Evolutionary conservation across 2,797 vertebrate genomes (phyloP).

Genomic region (Podargus strigoides): DNA sequence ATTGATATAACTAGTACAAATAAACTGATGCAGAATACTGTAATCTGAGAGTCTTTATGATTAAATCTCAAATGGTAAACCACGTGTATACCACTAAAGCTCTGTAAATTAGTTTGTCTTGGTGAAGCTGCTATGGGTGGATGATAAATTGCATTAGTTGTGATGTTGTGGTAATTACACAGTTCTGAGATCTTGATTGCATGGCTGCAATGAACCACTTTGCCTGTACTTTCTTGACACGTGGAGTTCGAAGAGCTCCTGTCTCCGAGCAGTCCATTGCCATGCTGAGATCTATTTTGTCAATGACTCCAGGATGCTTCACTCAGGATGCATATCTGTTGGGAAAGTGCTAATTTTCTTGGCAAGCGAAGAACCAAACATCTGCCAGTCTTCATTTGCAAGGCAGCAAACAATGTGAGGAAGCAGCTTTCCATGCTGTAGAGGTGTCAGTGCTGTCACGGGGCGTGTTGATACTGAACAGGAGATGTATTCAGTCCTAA

Average conservation of each 20-base stretch:
- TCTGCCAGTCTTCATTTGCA: conserved; percentile 45
- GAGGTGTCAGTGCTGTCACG: not conserved
- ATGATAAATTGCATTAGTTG: not conserved
- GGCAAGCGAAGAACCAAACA: conserved; percentile 31
- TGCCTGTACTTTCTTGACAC: not conserved
- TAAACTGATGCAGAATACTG: not conserved
- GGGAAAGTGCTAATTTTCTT: conserved; percentile 51
- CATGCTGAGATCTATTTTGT: conserved; percentile 26
- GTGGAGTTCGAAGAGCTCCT: not conserved
- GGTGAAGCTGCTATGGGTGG: rapidly evolving
- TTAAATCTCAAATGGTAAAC: not conserved
- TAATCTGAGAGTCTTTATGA: not conserved
- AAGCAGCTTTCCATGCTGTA: not conserved
- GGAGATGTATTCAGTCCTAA: not conserved
- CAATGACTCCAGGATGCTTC: conserved; percentile 4
- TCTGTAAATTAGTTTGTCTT: not conserved
- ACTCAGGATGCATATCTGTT: not conserved
- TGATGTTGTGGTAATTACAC: not conserved
- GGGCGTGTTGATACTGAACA: not conserved
- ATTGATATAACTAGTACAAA: not conserved
- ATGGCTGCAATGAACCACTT: not conserved
- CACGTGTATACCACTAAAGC: rapidly evolving
- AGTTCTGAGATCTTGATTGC: not conserved
- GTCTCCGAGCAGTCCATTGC: not conserved
- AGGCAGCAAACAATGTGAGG: not conserved